Base-by-base conservation (phyloP, 2,888 invertebrate species). In the Peribatodes rhomboidaria region DNA sequence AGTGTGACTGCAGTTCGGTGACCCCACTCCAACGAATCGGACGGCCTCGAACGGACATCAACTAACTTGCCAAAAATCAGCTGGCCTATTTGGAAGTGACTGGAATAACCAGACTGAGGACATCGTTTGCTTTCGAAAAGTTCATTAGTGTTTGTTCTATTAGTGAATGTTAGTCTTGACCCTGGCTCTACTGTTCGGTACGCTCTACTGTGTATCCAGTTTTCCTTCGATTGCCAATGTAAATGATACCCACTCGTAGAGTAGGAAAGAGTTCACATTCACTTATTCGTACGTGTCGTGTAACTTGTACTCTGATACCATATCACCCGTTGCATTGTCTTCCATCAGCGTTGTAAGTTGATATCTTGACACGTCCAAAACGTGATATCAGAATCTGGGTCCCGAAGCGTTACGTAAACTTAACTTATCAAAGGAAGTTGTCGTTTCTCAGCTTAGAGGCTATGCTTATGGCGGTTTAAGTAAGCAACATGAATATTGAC, bases 1-100 rank as follows among this genome's bases (percentile, higher is more conserved):
- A 13, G 18, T 35, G 20, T 14, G 35, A 50, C 77, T 79, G 76
- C 80, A 81, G 90, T 85, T 89, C 87, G 81, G 76, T 85, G 89
- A 88, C 85, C 88, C 80, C 76, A 68, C 73, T 73, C 67, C 73
- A 76, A 73, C 72, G 67, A 73, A 76, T 74, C 72, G 67, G 73
- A 57, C 59, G 68, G 59, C 73, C 69, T 69, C 73, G 65, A 72
- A 68, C 58, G 52, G 31, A 35, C 63, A 65, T 46, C 70, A 59
- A 61, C 22, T 39, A 33, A 58, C 55, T 66, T 73, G 69, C 73
- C 73, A 68, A 73, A 70, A 63, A 54, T 55, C 11, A 55, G 31
- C 20, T 59, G 44, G 16, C 35, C 62, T 52, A 56, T 62, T 61
- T 49, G 8, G 20, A 33, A 35, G 39, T 13, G 44, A 27, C 41